Conservation (phyloP, 2,797 vertebrate species). For the Bradypodion pumilum region DNA sequence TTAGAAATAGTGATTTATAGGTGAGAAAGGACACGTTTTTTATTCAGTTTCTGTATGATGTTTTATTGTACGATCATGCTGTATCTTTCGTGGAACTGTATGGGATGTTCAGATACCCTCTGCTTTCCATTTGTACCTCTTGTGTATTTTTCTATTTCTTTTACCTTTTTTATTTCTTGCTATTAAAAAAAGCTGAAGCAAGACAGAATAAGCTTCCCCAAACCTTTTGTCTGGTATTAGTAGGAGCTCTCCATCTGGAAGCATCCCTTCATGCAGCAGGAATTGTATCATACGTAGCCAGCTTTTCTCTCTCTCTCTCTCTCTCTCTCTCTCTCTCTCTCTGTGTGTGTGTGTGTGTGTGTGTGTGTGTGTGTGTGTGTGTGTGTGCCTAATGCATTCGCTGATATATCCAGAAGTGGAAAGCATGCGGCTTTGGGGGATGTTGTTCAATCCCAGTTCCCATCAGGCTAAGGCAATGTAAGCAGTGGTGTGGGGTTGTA, state of each 20-base stretch:
- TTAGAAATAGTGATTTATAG: neutral
- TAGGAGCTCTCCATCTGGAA: neutral
- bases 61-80: too few species aligned
- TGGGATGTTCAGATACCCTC: neutral
- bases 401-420: neutral
- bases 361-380: too few species aligned
- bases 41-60: neutral
- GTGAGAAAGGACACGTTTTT: neutral
- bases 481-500: neutral
- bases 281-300: neutral
- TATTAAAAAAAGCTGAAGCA: neutral
- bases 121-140: neutral
- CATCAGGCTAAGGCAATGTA: neutral
- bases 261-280: neutral
- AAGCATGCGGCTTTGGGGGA: neutral
- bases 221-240: neutral
- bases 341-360: too few species aligned
- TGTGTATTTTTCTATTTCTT: neutral
- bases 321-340: too few species aligned
- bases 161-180: neutral
- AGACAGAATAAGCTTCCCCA: neutral
- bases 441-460: neutral
- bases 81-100: neutral
- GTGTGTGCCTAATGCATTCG: neutral
- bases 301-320: too few species aligned